phyloP scores from a whole-genome alignment of 2,113 vertebrate genomes.

The Coregonus clupeaformis region DNA sequence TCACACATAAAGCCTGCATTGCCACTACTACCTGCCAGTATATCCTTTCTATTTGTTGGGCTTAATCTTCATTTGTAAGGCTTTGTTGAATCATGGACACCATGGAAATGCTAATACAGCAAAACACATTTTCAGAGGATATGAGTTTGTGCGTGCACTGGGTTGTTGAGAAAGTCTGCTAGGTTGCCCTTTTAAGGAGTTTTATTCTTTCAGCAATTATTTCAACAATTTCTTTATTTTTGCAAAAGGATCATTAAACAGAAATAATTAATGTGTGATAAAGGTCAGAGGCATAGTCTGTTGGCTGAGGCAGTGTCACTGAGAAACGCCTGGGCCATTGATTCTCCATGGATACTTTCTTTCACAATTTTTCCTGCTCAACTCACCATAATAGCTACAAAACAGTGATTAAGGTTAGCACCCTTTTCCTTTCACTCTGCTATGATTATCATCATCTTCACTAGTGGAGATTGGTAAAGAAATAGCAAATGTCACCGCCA shows the following conservation, averaged over 20 bases:
- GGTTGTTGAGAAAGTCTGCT: conserved; percentile 27
- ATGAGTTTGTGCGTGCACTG: conserved; percentile 38
- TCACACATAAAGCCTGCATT: conserved; percentile 31
- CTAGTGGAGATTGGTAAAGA: conserved; percentile 53
- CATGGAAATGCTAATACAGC: conserved; percentile 40
- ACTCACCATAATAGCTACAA: conserved; percentile 19
- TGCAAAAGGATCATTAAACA: conserved; percentile 69
- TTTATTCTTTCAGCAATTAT: conserved; percentile 44
- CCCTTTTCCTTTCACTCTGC: conserved; percentile 30
- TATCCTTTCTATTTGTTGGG: conserved; percentile 23
- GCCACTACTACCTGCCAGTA: conserved; percentile 44
- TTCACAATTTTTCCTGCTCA: conserved; percentile 37
- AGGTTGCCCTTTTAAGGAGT: not conserved
- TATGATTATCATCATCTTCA: conserved; percentile 61
- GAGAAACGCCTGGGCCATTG: conserved; percentile 16
- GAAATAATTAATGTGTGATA: conserved; percentile 72
- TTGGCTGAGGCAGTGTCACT: conserved; percentile 42
- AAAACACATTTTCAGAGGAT: conserved; percentile 38
- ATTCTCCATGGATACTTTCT: conserved; percentile 30
- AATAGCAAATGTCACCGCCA: conserved; percentile 56
- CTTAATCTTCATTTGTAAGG: conserved; percentile 38
- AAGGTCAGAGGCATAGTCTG: conserved; percentile 69
- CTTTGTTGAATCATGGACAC: conserved; percentile 17
- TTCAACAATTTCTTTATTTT: conserved; percentile 57
- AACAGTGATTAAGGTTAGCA: conserved; percentile 53